Evolutionary conservation across 2,888 invertebrate genomes (phyloP), one percentile per base, ranked within the genome.

Genomic region (Parnassius apollo): DNA sequence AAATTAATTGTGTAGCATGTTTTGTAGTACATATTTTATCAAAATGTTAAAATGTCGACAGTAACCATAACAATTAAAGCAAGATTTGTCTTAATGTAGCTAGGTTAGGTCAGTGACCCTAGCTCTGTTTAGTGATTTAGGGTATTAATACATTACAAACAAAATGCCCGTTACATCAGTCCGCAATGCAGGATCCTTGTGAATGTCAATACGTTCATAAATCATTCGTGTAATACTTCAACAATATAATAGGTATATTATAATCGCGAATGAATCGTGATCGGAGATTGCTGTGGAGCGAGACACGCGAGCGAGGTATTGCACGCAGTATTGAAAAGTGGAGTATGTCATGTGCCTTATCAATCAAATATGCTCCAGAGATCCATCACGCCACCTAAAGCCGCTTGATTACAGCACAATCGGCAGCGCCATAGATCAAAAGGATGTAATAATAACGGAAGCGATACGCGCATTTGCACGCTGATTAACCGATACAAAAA

Each of bases 271-370:
- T 82, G 76, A 80, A 79, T 86, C 79, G 83, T 84, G 82, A 80
- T 78, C 69, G 70, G 69, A 67, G 69, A 69, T 76, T 76, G 81
- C 57, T 42, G 59, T 25, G 9, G 62, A 51, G 56, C 54, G 55
- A 44, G 55, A 50, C 59, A 63, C 55, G 64, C 60, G 45, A 35
- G 51, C 50, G 53, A 22, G n/a, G 64, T 57, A 61, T 56, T 57
- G 25, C 42, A 45, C 61, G 25, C 49, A 13, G 44, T 53, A 44
- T 42, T 57, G 49, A 54, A 73, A 86, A 87, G 83, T 87, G 66
- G 86, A 88, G 85, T 86, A 81, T 87, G 88, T 80, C 88, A 86
- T 75, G 76, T 76, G 72, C 79, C 76, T 81, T 82, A 82, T 83
- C 86, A 83, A 86, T 88, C 84, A 84, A 73, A 75, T 54, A 68